Evolutionary conservation across 2,888 invertebrate genomes (phyloP), one percentile per base, ranked within the genome.

Genomic region (Caenorhabditis afra): DNA sequence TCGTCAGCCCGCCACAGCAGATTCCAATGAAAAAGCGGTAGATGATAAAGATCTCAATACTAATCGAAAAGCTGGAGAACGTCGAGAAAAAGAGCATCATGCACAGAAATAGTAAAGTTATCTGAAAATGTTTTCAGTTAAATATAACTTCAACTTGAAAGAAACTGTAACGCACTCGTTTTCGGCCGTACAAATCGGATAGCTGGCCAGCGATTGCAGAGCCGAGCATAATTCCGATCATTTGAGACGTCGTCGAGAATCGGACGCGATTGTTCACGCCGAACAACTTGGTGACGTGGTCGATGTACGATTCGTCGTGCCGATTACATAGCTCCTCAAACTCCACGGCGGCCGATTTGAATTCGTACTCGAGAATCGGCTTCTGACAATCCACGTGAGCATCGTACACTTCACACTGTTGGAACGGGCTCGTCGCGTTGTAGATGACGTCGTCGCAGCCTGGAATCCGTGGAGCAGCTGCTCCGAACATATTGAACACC

Each of bases 401-500:
- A 44, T 71, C 70, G 23, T 82, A 79, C 18, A 73, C 59, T 20
- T 64, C 57, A 37, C 85, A 85, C 29, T 67, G 57, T 58, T 79
- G 62, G 16, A 75, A 81, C 44, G 73, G 58, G 11, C 37, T 67
- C 14, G 84, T 81, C 2, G 77, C 79, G 45, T 84, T 85, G 71
- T 80, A 85, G 0, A 71, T 16, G 0, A 79, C 20, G 18, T 80
- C 68, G 18, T 81, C 78, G 49, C 86, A 86, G 0, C 84, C 84
- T 1, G 73, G 39, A 18, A 86, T 39, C 16, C 53, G 45, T 1
- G 86, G 83, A 16, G 78, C 81, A 3, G 86, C 83, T 3, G 80
- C 81, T 0, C 82, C 86, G 47, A 82, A 86, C 55, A 86, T 82
- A 50, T 86, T 86, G 79, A 83, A 86, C 0, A 83, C 83, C 85